These are phyloP conservation scores for Urocyon cinereoargenteus DNA, from an alignment of 2,797 vertebrate genomes.

Conservation along the genomic window DNA sequence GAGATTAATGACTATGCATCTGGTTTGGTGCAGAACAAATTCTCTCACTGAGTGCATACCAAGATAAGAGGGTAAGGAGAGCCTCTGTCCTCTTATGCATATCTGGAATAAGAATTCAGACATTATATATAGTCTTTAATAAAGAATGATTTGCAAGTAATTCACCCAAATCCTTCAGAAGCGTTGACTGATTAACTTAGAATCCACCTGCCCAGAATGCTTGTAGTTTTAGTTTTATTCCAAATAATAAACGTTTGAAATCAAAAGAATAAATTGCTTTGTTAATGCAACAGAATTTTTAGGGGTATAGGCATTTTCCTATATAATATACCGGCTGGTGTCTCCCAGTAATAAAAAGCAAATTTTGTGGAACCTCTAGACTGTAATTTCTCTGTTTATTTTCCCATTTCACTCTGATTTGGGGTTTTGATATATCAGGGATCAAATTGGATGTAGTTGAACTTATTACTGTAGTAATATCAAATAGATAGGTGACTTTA, in stretches of 20 bases:
- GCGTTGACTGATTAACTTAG: background rate
- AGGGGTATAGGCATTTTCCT: background rate
- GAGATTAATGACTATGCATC: background rate
- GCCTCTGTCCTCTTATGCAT: background rate
- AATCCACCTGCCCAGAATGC: background rate
- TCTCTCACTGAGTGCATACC: background rate
- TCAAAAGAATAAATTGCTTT: background rate
- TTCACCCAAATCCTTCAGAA: background rate
- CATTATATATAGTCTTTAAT: background rate
- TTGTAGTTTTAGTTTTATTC: constrained; percentile 18
- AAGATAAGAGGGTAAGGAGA: background rate
- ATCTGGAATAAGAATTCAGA: background rate
- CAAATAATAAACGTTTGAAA: background rate
- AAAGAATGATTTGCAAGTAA: background rate
- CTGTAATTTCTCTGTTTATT: background rate
- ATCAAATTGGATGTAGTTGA: constrained; percentile 24
- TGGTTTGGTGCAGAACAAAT: background rate
- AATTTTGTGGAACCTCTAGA: background rate
- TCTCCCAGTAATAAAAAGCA: background rate
- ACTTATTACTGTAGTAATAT: constrained; percentile 10
- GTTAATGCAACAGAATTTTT: background rate
- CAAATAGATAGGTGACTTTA: background rate
- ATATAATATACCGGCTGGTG: background rate
- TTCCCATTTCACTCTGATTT: background rate
- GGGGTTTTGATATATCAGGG: background rate